phyloP scores from a whole-genome alignment of 2,888 invertebrate species.

The Drosophila melanocephala region DNA sequence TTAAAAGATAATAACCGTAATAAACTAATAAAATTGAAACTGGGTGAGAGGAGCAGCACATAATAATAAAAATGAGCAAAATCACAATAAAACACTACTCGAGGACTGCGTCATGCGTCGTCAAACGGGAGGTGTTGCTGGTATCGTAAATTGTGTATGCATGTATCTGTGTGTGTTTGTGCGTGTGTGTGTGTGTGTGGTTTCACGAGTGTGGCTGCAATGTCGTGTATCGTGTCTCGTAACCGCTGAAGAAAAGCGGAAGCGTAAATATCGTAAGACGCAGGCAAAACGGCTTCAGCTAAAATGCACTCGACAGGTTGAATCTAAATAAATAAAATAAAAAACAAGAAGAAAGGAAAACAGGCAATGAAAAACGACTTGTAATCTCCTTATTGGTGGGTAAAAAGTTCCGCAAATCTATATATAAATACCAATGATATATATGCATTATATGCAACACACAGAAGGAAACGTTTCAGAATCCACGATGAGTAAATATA shows the following conservation, averaged over 20 bases:
- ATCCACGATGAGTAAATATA: not conserved
- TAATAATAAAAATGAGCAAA: constrained; percentile 59
- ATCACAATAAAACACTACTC: constrained; percentile 69
- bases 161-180: constrained; percentile 1
- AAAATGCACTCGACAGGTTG: constrained; percentile 45
- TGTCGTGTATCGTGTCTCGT: not conserved
- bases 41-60: constrained; percentile 50
- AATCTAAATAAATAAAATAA: constrained; percentile 40
- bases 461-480: not conserved
- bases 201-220: constrained; percentile 3
- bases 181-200: not conserved
- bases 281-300: constrained; percentile 15
- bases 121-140: constrained; percentile 11
- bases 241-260: constrained; percentile 34
- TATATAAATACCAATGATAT: not conserved
- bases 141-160: constrained; percentile 36
- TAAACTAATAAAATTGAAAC: constrained; percentile 83
- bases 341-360: constrained; percentile 9
- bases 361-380: constrained; percentile 39
- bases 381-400: not conserved
- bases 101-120: constrained; percentile 26
- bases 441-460: not conserved
- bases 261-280: constrained; percentile 40
- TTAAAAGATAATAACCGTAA: constrained; percentile 84
- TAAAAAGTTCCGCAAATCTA: not conserved